Evolutionary conservation across 2,797 vertebrate genomes (phyloP).

Genomic region (Fundulus diaphanus): DNA sequence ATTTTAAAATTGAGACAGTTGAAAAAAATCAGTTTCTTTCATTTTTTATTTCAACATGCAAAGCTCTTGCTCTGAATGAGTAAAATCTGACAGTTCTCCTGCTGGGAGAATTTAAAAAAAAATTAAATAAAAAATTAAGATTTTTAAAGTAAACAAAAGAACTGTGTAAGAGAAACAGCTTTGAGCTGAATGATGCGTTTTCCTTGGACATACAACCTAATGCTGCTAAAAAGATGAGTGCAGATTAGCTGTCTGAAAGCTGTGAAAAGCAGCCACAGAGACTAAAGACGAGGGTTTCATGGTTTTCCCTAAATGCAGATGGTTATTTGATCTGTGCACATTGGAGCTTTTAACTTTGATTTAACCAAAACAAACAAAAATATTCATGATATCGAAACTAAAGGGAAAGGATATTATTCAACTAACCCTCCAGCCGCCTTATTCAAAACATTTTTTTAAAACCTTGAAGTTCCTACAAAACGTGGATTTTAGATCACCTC

Average conservation of each 20-base stretch:
- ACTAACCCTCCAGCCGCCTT: slow-evolving; percentile 9
- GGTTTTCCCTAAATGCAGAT: background rate
- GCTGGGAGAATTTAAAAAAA: slow-evolving; percentile 21
- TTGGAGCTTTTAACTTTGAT: slow-evolving; percentile 14
- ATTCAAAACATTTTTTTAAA: background rate
- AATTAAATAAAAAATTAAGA: no score
- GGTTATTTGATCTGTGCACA: slow-evolving; percentile 10
- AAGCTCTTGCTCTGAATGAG: slow-evolving; percentile 22
- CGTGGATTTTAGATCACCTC: background rate
- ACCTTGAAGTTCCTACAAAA: slow-evolving; percentile 1
- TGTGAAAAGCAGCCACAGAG: slow-evolving; percentile 4
- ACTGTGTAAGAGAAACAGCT: slow-evolving; percentile 11
- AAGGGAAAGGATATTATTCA: background rate
- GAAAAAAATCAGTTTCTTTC: background rate
- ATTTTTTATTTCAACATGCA: background rate
- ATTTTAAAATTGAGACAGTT: background rate
- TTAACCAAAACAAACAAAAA: slow-evolving; percentile 24
- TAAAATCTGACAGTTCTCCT: slow-evolving; percentile 21
- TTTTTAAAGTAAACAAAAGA: slow-evolving; percentile 5
- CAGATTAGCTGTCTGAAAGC: slow-evolving; percentile 14
- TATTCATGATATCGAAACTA: background rate
- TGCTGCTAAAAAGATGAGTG: slow-evolving; percentile 2
- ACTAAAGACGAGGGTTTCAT: background rate
- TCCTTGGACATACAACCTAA: slow-evolving; percentile 2
- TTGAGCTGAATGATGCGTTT: slow-evolving; percentile 16